phyloP scores from a whole-genome alignment of 2,888 invertebrate genomes.

The Serripes groenlandicus region DNA sequence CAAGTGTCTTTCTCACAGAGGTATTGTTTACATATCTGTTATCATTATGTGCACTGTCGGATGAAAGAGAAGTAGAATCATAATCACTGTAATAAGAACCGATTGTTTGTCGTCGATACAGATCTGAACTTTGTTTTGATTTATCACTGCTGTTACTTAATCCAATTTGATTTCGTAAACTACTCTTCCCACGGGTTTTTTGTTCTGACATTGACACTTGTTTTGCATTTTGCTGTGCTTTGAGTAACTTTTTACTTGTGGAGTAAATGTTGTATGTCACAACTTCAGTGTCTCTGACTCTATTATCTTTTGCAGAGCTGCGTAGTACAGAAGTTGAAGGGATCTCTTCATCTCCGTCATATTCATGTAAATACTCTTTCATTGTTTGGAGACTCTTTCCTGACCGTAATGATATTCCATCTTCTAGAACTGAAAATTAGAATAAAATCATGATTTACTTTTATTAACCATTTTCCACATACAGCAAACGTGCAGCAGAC shows the following conservation, averaged over 20 bases:
- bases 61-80: constrained; percentile 9
- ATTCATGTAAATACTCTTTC: constrained; percentile 57
- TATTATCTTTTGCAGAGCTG: neutral
- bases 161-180: constrained; percentile 43
- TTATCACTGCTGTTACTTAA: neutral
- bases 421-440: constrained; percentile 65
- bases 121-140: neutral
- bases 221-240: constrained; percentile 4
- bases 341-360: constrained; percentile 47
- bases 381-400: constrained; percentile 69
- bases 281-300: neutral
- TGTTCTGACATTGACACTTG: constrained; percentile 15
- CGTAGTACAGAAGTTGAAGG: neutral
- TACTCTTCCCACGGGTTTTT: constrained; percentile 33
- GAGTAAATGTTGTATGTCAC: neutral
- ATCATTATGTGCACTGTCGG: neutral
- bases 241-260: constrained; percentile 8
- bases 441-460: neutral
- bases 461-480: no score
- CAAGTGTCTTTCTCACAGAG: constrained; percentile 6
- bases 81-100: constrained; percentile 5
- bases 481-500: no score
- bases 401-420: constrained; percentile 75
- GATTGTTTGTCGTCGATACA: neutral
- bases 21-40: neutral